These are phyloP conservation scores for Globodera ellingtonae DNA, from an alignment of 1,140 invertebrate species.

Conservation along the genomic window DNA sequence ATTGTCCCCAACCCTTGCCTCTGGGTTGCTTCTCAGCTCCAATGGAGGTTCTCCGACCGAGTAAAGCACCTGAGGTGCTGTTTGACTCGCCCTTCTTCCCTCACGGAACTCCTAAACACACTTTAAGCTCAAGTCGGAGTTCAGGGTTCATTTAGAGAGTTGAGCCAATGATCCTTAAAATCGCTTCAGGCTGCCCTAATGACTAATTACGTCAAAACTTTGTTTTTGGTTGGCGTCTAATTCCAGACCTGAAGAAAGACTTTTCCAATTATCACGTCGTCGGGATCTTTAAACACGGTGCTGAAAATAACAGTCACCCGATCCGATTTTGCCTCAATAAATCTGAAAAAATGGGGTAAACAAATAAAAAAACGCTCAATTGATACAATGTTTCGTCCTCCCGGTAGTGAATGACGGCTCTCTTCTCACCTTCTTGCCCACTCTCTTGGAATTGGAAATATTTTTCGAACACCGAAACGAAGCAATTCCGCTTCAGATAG, in stretches of 20 bases:
- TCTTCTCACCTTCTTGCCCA: conserved; percentile 83
- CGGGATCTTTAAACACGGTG: conserved; percentile 95
- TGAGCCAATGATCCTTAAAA: too few relatives aligned
- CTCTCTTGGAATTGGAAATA: conserved; percentile 97
- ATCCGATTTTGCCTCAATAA: conserved; percentile 95
- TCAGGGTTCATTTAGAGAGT: too few relatives aligned
- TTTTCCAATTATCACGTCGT: conserved; percentile 97
- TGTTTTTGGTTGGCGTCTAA: too few relatives aligned
- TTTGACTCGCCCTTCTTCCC: conserved; percentile 90
- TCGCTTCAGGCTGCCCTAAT: too few relatives aligned
- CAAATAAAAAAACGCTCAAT: conserved; percentile 31
- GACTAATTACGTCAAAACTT: too few relatives aligned
- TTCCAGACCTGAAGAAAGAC: conserved; percentile 81
- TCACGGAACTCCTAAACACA: conserved; percentile 84
- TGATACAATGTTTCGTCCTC: conserved; percentile 96
- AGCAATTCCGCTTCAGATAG: conserved; percentile 94
- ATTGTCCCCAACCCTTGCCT: conserved; percentile 90
- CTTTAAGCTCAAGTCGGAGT: too few relatives aligned
- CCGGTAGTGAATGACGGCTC: conserved; percentile 96
- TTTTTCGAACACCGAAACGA: conserved; percentile 98
- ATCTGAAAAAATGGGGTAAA: conserved; percentile 71
- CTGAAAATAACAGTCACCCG: conserved; percentile 98
- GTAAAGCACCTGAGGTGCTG: conserved; percentile 73
- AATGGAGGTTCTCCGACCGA: conserved; percentile 89
- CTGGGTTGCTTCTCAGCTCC: conserved; percentile 84